Base-by-base conservation (phyloP, 2,888 invertebrate species). In the Meiosimyza platycephala region DNA sequence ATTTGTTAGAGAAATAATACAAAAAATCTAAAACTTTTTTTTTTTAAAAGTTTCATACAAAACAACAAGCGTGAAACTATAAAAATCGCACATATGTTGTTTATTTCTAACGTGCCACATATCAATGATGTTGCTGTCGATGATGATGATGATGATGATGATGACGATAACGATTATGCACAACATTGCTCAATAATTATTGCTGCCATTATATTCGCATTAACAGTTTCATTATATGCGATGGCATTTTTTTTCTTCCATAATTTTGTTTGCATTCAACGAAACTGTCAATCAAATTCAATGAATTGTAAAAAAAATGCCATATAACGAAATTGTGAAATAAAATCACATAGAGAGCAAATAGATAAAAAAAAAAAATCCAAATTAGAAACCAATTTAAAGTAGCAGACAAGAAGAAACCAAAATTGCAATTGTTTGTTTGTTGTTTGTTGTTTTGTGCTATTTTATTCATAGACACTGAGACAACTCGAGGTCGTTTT, bases 141-240 rank as follows among this genome's bases (percentile, higher is more conserved):
- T 28, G 28, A 28, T 22, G 65, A 50, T 62, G 60, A 15, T 48
- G 16, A 15, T 54, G 54, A 16, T 50, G 64, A 16, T 52, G 52
- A 28, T 52, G 65, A 28, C 6, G 51, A 52, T 62, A 11, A 40
- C 9, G 40, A 9, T 40, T 6, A 40, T 40, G 40, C 7, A 40
- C 40, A 40, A 40, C 40, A 40, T 40, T 40, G 40, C 40, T 40
- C 40, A 40, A 40, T 40, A 40, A 40, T 40, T 40, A 40, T 40
- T 40, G 65, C 51, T 66, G 55, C 66, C 66, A 54, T 66, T 54
- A 66, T 54, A 54, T 54, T 66, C 54, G 66, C 66, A 66, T 67
- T 67, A 67, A 55, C 67, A 67, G 47, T 55, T 55, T 18, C 47
- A 55, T 66, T 40, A 40, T 40, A 33, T 40, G 22, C 12, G 33